These are phyloP conservation scores for Neofelis nebulosa DNA, from an alignment of 2,113 vertebrate genomes.

Conservation along the genomic window DNA sequence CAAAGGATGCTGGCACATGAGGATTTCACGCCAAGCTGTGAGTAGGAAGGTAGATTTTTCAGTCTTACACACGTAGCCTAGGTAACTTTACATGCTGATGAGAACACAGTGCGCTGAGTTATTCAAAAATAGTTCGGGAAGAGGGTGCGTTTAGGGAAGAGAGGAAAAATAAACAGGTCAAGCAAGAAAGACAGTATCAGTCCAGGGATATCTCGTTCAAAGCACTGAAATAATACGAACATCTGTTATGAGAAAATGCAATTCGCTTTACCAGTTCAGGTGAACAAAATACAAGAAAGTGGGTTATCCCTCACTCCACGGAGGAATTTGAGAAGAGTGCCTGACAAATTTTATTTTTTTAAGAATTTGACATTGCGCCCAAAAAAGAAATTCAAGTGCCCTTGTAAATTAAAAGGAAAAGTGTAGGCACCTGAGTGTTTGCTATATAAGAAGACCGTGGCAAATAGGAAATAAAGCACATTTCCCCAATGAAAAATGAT, in stretches of 20 bases:
- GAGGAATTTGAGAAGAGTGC: background rate
- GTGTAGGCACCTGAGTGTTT: background rate
- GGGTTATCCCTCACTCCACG: background rate
- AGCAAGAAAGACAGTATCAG: background rate
- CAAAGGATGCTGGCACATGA: slow-evolving; percentile 10
- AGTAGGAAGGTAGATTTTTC: background rate
- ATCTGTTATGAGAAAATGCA: slow-evolving; percentile 45
- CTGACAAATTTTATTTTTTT: slow-evolving; percentile 20
- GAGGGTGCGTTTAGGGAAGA: background rate
- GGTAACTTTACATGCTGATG: background rate
- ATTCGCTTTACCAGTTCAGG: slow-evolving; percentile 22
- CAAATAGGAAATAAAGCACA: background rate
- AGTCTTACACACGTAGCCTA: background rate
- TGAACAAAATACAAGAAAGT: background rate
- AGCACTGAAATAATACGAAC: background rate
- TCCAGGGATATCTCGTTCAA: background rate
- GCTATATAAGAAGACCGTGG: background rate
- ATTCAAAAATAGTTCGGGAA: slow-evolving; percentile 16
- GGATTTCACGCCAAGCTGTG: slow-evolving; percentile 34
- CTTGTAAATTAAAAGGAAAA: slow-evolving; percentile 51
- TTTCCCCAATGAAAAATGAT: slow-evolving; percentile 12
- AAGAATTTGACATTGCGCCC: background rate
- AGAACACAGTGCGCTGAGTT: background rate
- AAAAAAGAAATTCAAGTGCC: background rate
- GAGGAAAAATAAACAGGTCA: background rate